phyloP scores from a whole-genome alignment of 2,888 invertebrate genomes.

The Drosophila recens region DNA sequence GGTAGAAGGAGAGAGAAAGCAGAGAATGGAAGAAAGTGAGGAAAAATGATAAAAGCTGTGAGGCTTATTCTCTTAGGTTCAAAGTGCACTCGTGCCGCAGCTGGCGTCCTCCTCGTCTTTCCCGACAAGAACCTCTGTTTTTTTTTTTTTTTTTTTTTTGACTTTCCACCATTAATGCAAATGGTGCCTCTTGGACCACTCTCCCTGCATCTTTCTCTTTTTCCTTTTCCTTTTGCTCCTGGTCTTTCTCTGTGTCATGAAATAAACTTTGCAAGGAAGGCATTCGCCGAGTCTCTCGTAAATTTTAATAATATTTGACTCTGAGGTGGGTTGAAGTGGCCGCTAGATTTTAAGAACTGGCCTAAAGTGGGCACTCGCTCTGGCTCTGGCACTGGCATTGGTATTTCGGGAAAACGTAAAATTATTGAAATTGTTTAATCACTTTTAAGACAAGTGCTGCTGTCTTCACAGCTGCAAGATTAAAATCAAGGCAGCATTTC shows the following conservation, averaged over 20 bases:
- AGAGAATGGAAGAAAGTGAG: neutral
- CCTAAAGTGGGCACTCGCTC: constrained; percentile 7
- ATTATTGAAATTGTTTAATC: constrained; percentile 75
- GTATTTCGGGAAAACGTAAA: constrained; percentile 29
- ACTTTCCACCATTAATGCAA: constrained; percentile 71
- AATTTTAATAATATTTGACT: constrained; percentile 74
- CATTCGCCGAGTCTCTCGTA: constrained; percentile 60
- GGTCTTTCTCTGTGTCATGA: constrained; percentile 1
- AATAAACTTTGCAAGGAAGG: constrained; percentile 52
- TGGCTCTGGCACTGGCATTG: neutral
- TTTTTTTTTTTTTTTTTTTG: constrained; percentile 56
- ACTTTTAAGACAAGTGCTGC: constrained; percentile 50
- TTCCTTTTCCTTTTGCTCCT: constrained; percentile 12
- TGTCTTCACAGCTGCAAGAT: constrained; percentile 14
- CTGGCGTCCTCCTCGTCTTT: constrained; percentile 30
- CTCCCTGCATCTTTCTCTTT: neutral
- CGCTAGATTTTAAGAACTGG: constrained; percentile 30
- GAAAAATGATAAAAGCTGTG: constrained; percentile 13
- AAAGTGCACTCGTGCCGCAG: constrained; percentile 57
- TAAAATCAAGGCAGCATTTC: constrained; percentile 9
- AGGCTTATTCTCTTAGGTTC: constrained; percentile 54
- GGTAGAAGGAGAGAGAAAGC: neutral
- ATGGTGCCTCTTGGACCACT: constrained; percentile 67
- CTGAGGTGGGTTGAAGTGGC: constrained; percentile 43
- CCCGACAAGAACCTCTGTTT: constrained; percentile 27